Conservation (phyloP, 2,888 invertebrate genomes). For the Plagiodera versicolora region DNA sequence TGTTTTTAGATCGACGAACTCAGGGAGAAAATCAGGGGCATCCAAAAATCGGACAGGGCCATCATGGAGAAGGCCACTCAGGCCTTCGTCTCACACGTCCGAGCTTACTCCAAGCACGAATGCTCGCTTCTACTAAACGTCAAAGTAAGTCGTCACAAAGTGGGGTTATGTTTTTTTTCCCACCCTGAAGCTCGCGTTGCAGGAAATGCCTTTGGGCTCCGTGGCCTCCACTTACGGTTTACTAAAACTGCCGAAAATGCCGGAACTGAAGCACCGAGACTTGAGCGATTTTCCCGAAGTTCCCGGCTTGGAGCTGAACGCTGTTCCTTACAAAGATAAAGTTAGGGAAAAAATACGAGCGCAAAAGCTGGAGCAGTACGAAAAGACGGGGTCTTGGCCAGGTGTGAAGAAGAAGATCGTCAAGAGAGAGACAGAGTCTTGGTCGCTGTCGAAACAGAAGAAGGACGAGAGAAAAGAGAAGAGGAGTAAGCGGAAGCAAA, state of each 20-base stretch:
- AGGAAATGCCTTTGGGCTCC: slow-evolving; percentile 80
- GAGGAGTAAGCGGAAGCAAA: slow-evolving; percentile 64
- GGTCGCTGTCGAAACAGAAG: slow-evolving; percentile 76
- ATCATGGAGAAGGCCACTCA: slow-evolving; percentile 84
- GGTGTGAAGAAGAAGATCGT: slow-evolving; percentile 50
- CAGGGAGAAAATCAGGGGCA: slow-evolving; percentile 62
- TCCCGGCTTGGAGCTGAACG: slow-evolving; percentile 70
- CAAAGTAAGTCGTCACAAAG: slow-evolving; percentile 66
- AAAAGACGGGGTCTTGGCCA: slow-evolving; percentile 52
- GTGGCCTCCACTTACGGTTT: slow-evolving; percentile 89
- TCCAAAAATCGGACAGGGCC: slow-evolving; percentile 72
- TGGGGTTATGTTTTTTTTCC: too few relatives aligned
- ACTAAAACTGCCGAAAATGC: slow-evolving; percentile 91
- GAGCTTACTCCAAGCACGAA: slow-evolving; percentile 94
- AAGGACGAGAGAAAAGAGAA: slow-evolving; percentile 68
- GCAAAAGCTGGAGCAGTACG: slow-evolving; percentile 70
- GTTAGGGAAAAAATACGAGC: slow-evolving; percentile 73
- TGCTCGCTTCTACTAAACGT: slow-evolving; percentile 84
- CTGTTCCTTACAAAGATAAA: slow-evolving; percentile 77
- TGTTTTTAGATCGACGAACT: slow-evolving; percentile 52
- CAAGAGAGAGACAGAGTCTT: slow-evolving; percentile 68
- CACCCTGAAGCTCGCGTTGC: background rate
- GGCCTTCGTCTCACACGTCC: slow-evolving; percentile 94
- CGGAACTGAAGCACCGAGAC: slow-evolving; percentile 78
- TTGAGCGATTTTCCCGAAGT: slow-evolving; percentile 59